Evolutionary conservation across 2,113 vertebrate genomes (phyloP).

Genomic region (Tetrax tetrax): DNA sequence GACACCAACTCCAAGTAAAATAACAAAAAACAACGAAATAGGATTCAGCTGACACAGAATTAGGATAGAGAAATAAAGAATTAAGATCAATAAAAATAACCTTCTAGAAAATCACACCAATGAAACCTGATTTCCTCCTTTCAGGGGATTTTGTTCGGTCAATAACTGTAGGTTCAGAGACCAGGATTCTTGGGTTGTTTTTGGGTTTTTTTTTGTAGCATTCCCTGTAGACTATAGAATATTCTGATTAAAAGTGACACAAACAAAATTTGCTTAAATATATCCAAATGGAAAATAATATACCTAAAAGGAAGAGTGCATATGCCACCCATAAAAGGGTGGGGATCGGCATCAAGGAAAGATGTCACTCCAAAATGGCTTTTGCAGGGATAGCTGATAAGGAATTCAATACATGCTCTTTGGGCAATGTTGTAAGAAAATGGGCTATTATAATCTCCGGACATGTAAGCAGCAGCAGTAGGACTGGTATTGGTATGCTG

Average conservation of each 20-base stretch:
- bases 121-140: neutral
- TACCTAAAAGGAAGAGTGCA: neutral
- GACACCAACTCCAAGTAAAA: neutral
- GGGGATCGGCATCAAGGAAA: neutral
- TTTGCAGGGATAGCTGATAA: accelerated
- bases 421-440: neutral
- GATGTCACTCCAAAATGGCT: neutral
- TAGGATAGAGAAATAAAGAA: neutral
- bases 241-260: neutral
- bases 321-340: neutral
- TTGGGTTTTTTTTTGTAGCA: neutral
- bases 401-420: neutral
- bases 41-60: neutral
- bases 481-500: neutral
- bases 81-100: neutral
- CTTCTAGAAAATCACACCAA: neutral
- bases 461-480: neutral
- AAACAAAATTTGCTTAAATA: neutral
- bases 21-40: neutral
- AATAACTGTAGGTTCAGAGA: neutral
- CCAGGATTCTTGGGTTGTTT: neutral
- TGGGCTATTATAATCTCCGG: neutral
- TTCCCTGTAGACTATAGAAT: neutral
- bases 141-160: neutral
- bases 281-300: neutral